Evolutionary conservation across 2,113 vertebrate genomes (phyloP), one percentile per base, ranked within the genome.

Genomic region (Melanerpes formicivorus): DNA sequence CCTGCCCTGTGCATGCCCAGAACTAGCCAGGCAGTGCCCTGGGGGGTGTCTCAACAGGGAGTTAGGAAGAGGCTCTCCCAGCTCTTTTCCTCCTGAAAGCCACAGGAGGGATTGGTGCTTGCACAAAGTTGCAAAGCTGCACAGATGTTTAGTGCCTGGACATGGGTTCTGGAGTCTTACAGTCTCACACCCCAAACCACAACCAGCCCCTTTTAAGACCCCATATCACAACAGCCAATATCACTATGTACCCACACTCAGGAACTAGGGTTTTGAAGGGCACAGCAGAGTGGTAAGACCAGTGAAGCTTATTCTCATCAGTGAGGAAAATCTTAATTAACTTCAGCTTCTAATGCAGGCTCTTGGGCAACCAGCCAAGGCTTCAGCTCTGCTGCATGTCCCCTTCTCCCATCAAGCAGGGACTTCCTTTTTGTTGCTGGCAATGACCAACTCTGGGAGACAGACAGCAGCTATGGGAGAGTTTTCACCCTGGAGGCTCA

Each of bases 311-410:
- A 69, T 79, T 93, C 8, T 2, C 69, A 63, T 73, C 72, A 90
- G 67, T 1, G 3, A 94, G 58, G 67, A 88, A 95, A 95, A 59
- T 70, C 88, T 76, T 82, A 79, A 88, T 88, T 94, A 90, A 83
- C 46, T 72, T 16, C 30, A 40, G 37, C 63, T 92, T 90, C 75
- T 82, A 93, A 87, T 0, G 0, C n/a, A 74, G 52, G 40, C 37
- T 58, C 62, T 66, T 17, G 60, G 95, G 87, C 77, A 10, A 81
- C 1, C 5, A 2, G 54, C 87, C 90, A 87, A 67, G 32, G 52
- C 76, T 81, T 82, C 70, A 72, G 80, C 18, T 65, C 54, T 55
- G 27, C 62, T 8, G 11, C 52, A 30, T 9, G 1, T 10, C 44
- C 56, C 55, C 17, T 37, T 22, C 54, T 63, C 23, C 34, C 6